Evolutionary conservation across 2,888 invertebrate genomes (phyloP), one percentile per base, ranked within the genome.

Genomic region (Sisyra terminalis): DNA sequence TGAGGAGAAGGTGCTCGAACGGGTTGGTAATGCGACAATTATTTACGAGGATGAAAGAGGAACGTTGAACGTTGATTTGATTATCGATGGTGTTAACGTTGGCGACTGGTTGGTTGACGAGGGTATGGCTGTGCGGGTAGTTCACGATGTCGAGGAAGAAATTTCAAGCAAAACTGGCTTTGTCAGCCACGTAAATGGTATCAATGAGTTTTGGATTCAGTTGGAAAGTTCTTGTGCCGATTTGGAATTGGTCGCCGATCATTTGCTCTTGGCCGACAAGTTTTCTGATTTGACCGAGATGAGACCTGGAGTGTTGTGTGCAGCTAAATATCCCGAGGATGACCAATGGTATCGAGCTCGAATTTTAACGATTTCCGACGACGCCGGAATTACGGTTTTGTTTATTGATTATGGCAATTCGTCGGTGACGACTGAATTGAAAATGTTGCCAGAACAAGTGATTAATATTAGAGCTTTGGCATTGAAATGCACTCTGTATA

Each of bases 141-240:
- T 47, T 5, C 44, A 47, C 29, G 39, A 49, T 35, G 57, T 71
- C 16, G 70, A 71, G 43, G 65, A 67, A 41, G 61, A 70, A 1
- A 62, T 62, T 43, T 70, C 68, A 29, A 72, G 61, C 24, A 66
- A 69, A 48, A 71, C 69, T 8, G 79, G 78, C 9, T 75, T 73
- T 53, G 66, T 84, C 2, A 76, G 77, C 52, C 76, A 77, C 51
- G 65, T 75, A 1, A 75, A 75, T 52, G 74, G 78, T 0, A 69
- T 78, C 0, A 70, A 71, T 16, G 79, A 84, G 48, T 85, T 86
- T 56, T 84, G 81, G 63, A 66, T 86, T 6, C 84, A 80, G 49
- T 59, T 75, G 46, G 82, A 81, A 51, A 71, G 73, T n/a, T 64
- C 67, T 10, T 60, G 67, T 0, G 55, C 66, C 2, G 69, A 71